Conservation (phyloP, 2,888 invertebrate species). For the Venusia cambrica region DNA sequence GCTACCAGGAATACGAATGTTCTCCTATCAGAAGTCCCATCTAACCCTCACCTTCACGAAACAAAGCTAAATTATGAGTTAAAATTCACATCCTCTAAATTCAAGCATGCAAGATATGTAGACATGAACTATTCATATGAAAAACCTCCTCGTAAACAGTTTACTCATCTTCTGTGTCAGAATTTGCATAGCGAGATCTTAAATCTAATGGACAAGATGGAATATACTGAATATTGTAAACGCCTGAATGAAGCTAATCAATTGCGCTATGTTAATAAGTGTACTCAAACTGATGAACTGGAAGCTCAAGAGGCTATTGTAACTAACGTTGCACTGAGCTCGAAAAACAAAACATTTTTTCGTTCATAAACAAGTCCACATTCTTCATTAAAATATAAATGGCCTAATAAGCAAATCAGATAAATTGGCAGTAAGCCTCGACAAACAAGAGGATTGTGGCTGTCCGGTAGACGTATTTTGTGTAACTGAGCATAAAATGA, state of each 20-base stretch:
- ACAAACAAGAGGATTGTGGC: neutral
- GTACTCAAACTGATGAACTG: slow-evolving; percentile 5
- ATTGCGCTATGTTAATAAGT: no score
- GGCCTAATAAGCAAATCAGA: slow-evolving; percentile 5
- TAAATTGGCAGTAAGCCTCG: slow-evolving; percentile 2
- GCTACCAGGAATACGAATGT: no score
- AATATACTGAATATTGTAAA: no score
- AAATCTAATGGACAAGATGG: slow-evolving; percentile 1
- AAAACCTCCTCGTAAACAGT: slow-evolving; percentile 1
- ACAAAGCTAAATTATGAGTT: slow-evolving; percentile 6
- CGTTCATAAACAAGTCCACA: slow-evolving; percentile 8
- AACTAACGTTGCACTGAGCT: no score
- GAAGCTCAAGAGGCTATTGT: no score
- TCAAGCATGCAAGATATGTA: slow-evolving; percentile 1
- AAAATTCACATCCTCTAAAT: slow-evolving; percentile 2
- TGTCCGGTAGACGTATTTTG: slow-evolving; percentile 3
- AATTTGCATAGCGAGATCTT: slow-evolving; percentile 2
- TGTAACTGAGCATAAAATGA: slow-evolving; percentile 10
- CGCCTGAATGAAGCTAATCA: no score
- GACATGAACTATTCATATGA: slow-evolving; percentile 4
- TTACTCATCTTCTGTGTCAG: slow-evolving; percentile 1
- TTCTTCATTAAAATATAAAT: slow-evolving; percentile 7
- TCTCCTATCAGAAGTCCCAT: slow-evolving; percentile 4
- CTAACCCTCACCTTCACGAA: slow-evolving; percentile 2
- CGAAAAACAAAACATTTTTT: no score